Evolutionary conservation across 2,888 invertebrate species (phyloP).

Genomic region (Clunio marinus): DNA sequence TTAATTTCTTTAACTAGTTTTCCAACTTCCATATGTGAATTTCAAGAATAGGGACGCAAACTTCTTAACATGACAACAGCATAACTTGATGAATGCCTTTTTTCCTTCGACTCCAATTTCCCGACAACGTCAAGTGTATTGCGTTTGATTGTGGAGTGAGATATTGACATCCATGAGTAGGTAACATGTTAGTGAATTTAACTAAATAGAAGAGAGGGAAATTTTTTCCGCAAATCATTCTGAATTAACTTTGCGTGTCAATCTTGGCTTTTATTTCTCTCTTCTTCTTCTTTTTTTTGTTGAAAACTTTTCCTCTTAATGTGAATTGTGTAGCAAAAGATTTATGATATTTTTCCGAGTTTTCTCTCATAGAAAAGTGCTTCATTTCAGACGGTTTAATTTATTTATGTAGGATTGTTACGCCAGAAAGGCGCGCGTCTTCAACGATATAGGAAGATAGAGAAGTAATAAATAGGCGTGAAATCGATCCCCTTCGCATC

Average conservation of each 20-base stretch:
- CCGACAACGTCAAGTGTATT: background rate
- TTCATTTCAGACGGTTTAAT: conserved; percentile 29
- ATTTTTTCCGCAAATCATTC: conserved; percentile 24
- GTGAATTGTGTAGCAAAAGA: conserved; percentile 16
- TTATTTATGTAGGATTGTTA: conserved; percentile 36
- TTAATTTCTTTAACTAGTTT: conserved; percentile 34
- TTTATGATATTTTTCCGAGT: conserved; percentile 22
- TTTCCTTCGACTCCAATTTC: background rate
- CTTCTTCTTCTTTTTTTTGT: background rate
- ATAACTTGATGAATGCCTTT: background rate
- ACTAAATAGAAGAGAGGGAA: background rate
- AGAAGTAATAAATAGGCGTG: conserved; percentile 38
- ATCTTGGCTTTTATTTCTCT: conserved; percentile 30
- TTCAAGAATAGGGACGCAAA: background rate
- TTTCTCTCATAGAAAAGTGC: background rate
- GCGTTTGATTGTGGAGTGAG: background rate
- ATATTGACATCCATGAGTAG: conserved; percentile 6
- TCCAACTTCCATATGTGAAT: background rate
- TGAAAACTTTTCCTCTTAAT: conserved; percentile 26
- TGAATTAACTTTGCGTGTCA: conserved; percentile 35
- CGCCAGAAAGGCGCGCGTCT: conserved; percentile 29
- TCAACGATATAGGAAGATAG: conserved; percentile 15
- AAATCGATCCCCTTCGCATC: conserved; percentile 26
- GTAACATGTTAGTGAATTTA: background rate
- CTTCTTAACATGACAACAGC: background rate